These are phyloP conservation scores for Augochlora pura DNA, from an alignment of 1,140 invertebrate genomes.

Conservation along the genomic window DNA sequence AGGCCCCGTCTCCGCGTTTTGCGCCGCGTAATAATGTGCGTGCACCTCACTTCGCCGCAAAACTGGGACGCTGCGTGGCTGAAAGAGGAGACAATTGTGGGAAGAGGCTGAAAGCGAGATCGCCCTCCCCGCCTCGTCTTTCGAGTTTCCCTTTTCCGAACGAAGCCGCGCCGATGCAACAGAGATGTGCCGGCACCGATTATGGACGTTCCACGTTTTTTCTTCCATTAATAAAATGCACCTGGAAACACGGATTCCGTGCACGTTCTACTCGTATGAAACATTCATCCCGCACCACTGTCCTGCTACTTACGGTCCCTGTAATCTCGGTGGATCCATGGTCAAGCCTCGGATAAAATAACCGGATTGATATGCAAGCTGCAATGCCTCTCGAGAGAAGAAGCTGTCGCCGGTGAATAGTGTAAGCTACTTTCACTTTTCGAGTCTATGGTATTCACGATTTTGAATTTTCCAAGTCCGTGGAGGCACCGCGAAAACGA, in stretches of 20 bases:
- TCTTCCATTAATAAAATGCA: slow-evolving; percentile 1
- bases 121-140: neutral
- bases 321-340: too few relatives aligned
- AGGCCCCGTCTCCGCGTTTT: slow-evolving; percentile 14
- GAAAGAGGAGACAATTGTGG: slow-evolving; percentile 54
- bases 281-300: slow-evolving; percentile 8
- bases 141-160: neutral
- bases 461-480: neutral
- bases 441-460: neutral
- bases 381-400: neutral
- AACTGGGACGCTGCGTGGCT: slow-evolving; percentile 56
- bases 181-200: neutral
- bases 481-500: neutral
- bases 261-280: neutral
- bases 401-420: neutral
- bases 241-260: neutral
- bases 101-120: slow-evolving; percentile 48
- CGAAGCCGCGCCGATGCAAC: neutral
- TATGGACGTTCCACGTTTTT: too few relatives aligned
- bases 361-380: neutral
- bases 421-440: too few relatives aligned
- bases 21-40: slow-evolving; percentile 37
- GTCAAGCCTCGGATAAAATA: too few relatives aligned
- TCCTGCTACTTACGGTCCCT: neutral
- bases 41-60: slow-evolving; percentile 37